Percentiles rank a stretch among this genome's conserved stretches.
phyloP scores from a whole-genome alignment of 1,140 invertebrate species.

The Bactericera cockerelli region DNA sequence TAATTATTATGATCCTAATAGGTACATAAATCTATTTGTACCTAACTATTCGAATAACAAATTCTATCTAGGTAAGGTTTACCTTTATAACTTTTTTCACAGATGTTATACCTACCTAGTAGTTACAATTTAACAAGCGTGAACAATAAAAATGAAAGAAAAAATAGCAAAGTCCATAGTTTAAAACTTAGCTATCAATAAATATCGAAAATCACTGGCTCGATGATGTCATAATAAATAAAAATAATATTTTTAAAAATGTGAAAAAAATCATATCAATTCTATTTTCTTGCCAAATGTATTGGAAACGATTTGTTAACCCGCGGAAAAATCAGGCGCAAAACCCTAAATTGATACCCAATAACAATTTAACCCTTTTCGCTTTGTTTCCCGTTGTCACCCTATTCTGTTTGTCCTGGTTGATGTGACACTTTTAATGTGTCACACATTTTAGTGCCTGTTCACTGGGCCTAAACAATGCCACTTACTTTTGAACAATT shows the following conservation, averaged over 20 bases:
- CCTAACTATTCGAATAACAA: too few relatives aligned
- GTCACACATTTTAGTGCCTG: conserved; percentile 7
- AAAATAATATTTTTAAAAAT: background rate
- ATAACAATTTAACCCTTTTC: conserved; percentile 6
- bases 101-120: too few relatives aligned
- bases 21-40: too few relatives aligned
- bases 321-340: background rate
- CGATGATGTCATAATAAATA: background rate
- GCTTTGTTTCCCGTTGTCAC: background rate
- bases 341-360: conserved; percentile 7
- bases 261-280: too few relatives aligned
- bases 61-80: too few relatives aligned
- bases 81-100: too few relatives aligned
- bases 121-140: too few relatives aligned
- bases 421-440: conserved; percentile 4
- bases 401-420: background rate
- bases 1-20: too few relatives aligned
- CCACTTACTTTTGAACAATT: conserved; percentile 2
- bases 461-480: background rate
- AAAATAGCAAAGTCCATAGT: too few relatives aligned
- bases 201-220: too few relatives aligned
- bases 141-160: too few relatives aligned
- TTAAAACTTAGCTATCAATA: too few relatives aligned
- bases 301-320: conserved; percentile 3
- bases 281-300: background rate